Conservation (phyloP, 2,797 vertebrate species). For the Chelon labrosus region DNA sequence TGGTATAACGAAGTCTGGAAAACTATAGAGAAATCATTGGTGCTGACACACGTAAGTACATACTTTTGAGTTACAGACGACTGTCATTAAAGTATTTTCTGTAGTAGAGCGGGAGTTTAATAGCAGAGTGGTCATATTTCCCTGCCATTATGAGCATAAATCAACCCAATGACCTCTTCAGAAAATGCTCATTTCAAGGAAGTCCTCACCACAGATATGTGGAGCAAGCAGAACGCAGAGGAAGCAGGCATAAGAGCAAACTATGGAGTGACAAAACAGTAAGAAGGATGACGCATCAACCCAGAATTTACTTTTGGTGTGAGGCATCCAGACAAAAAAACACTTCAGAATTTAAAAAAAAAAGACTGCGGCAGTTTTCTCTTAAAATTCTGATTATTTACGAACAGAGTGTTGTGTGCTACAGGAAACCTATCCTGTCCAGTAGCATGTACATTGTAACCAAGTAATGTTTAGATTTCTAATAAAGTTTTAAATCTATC, state of each 20-base stretch:
- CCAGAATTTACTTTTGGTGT: neutral
- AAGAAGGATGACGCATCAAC: neutral
- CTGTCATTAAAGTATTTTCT: constrained; percentile 14
- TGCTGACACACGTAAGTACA: constrained; percentile 8
- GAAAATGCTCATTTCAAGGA: neutral
- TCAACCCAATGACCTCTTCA: neutral
- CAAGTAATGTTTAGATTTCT: too few relatives aligned
- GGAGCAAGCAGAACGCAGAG: neutral
- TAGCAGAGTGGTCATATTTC: neutral
- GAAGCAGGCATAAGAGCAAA: neutral
- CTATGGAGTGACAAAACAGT: constrained; percentile 2
- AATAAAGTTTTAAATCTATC: too few relatives aligned
- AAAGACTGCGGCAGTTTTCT: too few relatives aligned
- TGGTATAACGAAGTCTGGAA: neutral
- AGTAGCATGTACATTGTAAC: too few relatives aligned
- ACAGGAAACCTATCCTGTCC: too few relatives aligned
- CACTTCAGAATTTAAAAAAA: neutral
- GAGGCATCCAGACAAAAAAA: neutral
- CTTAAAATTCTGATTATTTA: too few relatives aligned
- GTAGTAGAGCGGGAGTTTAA: neutral
- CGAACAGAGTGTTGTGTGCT: too few relatives aligned
- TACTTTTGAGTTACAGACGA: constrained; percentile 15
- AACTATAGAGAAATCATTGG: constrained; percentile 16
- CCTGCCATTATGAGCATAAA: neutral
- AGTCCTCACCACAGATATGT: neutral